These are phyloP conservation scores for Galeruca laticollis DNA, from an alignment of 2,888 invertebrate genomes.

Conservation along the genomic window DNA sequence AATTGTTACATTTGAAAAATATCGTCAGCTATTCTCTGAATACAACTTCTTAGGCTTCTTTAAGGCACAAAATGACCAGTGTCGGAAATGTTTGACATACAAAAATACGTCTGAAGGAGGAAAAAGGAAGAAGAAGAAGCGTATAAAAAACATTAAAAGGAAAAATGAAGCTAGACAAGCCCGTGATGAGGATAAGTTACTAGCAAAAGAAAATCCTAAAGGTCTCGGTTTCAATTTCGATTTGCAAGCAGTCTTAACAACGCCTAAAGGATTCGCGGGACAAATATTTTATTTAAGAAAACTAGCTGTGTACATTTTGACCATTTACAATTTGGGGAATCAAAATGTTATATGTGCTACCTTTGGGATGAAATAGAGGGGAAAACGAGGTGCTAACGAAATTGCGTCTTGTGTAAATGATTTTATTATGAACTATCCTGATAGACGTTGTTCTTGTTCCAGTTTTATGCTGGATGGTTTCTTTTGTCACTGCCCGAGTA, in stretches of 20 bases:
- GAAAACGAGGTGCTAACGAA: constrained; percentile 55
- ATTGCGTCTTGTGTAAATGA: constrained; percentile 52
- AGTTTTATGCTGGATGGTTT: too few relatives aligned
- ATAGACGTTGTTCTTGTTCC: constrained; percentile 43
- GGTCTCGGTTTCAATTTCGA: too few relatives aligned
- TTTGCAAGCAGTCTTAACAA: too few relatives aligned
- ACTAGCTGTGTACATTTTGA: constrained; percentile 54
- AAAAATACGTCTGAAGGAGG: too few relatives aligned
- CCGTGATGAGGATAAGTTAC: constrained; percentile 53
- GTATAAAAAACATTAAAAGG: constrained; percentile 44
- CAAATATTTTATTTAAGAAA: too few relatives aligned
- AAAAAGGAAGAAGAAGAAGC: constrained; percentile 29
- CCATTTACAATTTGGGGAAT: not conserved
- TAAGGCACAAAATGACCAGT: too few relatives aligned
- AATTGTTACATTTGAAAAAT: too few relatives aligned
- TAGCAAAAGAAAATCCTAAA: too few relatives aligned
- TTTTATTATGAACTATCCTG: constrained; percentile 39
- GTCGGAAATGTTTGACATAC: too few relatives aligned
- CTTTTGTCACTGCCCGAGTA: too few relatives aligned
- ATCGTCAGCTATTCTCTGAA: constrained; percentile 38
- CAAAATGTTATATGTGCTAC: constrained; percentile 55
- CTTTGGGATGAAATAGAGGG: constrained; percentile 57
- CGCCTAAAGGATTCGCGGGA: too few relatives aligned
- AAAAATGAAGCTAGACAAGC: constrained; percentile 45
- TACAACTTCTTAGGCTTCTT: constrained; percentile 53